These are phyloP conservation scores for Pseudomyrmex dendroicus DNA, from an alignment of 1,140 invertebrate species.

Conservation along the genomic window DNA sequence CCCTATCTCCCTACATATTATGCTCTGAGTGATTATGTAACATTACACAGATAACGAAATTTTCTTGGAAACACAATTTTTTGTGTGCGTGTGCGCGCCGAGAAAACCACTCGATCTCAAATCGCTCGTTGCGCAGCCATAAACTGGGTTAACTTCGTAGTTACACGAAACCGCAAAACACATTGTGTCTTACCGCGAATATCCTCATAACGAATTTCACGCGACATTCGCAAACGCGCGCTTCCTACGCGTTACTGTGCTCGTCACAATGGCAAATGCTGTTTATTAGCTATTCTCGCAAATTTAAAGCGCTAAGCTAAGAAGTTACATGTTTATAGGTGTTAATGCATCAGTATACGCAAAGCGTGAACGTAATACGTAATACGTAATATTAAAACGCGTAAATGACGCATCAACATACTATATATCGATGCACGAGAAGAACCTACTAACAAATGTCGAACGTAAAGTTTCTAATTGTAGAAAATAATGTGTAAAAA, in stretches of 20 bases:
- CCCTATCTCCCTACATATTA: too few species aligned
- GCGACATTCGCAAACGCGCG: not conserved
- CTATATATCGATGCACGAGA: too few species aligned
- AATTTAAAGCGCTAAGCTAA: not conserved
- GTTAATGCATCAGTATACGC: not conserved
- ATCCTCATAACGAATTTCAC: slow-evolving; percentile 27
- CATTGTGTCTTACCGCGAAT: slow-evolving; percentile 10
- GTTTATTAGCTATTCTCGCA: not conserved
- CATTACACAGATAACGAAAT: not conserved
- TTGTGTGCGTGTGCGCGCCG: too few species aligned
- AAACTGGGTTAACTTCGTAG: slow-evolving; percentile 69
- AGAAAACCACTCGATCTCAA: not conserved
- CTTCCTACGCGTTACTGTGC: slow-evolving; percentile 14
- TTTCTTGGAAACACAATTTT: too few species aligned
- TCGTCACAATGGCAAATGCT: not conserved
- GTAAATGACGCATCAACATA: not conserved
- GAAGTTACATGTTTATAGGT: not conserved
- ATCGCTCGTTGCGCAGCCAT: slow-evolving; percentile 1
- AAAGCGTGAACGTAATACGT: too few species aligned
- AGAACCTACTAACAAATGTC: not conserved
- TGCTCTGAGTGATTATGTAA: not conserved
- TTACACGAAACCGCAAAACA: slow-evolving; percentile 54
- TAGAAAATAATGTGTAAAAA: too few species aligned
- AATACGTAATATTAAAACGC: too few species aligned
- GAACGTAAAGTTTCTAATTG: too few species aligned